Evolutionary conservation across 2,113 vertebrate species (phyloP).

Genomic region (Morone chrysops): DNA sequence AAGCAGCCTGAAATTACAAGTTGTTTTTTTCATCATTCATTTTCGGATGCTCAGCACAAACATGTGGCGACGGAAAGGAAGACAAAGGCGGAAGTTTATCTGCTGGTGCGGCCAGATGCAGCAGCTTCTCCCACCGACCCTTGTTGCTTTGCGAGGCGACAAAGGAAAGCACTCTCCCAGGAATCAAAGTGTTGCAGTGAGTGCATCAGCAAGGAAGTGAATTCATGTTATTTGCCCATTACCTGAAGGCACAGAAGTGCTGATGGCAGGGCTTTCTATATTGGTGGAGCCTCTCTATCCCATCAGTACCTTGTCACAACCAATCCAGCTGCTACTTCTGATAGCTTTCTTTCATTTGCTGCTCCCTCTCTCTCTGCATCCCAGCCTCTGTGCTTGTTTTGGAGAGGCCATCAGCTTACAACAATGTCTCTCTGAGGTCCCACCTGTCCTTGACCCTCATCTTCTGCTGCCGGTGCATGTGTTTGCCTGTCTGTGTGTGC

Average conservation of each 20-base stretch:
- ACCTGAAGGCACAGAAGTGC: slow-evolving; percentile 71
- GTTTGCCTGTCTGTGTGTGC: slow-evolving; percentile 7
- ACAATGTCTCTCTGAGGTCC: slow-evolving; percentile 55
- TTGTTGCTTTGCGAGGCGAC: slow-evolving; percentile 48
- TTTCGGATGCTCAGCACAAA: slow-evolving; percentile 53
- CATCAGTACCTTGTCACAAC: slow-evolving; percentile 70
- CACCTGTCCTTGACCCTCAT: slow-evolving; percentile 67
- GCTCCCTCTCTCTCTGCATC: slow-evolving; percentile 18
- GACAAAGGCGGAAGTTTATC: slow-evolving; percentile 56
- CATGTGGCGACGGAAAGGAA: slow-evolving; percentile 3
- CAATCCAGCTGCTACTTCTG: slow-evolving; percentile 69
- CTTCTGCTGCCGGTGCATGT: slow-evolving; percentile 32
- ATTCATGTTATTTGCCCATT: slow-evolving; percentile 68
- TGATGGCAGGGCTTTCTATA: slow-evolving; percentile 72
- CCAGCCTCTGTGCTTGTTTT: slow-evolving; percentile 49
- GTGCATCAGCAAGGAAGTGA: slow-evolving; percentile 59
- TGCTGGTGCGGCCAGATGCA: slow-evolving; percentile 11
- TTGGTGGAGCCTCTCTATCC: slow-evolving; percentile 56
- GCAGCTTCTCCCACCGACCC: slow-evolving; percentile 2
- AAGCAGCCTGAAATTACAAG: slow-evolving; percentile 23
- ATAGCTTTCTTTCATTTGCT: slow-evolving; percentile 73
- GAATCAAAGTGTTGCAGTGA: slow-evolving; percentile 56
- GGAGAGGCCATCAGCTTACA: slow-evolving; percentile 52
- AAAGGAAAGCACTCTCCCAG: slow-evolving; percentile 72
- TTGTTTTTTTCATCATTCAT: neutral